Percentiles rank a stretch among this genome's conserved stretches.
Conservation (phyloP, 2,797 vertebrate genomes). For the Amblyraja radiata region DNA sequence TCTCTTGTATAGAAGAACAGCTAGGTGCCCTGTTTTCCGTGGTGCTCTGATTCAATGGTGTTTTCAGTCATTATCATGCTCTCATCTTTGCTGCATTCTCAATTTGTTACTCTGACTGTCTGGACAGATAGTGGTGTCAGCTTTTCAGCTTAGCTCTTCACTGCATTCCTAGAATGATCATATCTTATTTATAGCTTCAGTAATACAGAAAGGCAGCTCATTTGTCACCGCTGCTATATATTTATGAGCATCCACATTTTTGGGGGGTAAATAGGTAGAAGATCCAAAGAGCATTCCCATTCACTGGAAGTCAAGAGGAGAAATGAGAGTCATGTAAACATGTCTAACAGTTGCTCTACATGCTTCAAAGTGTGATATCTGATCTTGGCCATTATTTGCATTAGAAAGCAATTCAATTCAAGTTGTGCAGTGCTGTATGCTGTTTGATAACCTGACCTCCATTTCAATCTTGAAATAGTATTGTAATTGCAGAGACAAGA, state of each 20-base stretch:
- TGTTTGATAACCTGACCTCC: slow-evolving; percentile 32
- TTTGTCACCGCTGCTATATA: slow-evolving; percentile 26
- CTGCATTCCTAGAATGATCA: slow-evolving; percentile 21
- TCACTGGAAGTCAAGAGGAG: slow-evolving; percentile 23
- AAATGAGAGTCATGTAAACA: slow-evolving; percentile 14
- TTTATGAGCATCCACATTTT: slow-evolving; percentile 15
- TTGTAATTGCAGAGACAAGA: neutral
- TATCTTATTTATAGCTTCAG: slow-evolving; percentile 22
- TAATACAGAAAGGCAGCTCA: slow-evolving; percentile 5
- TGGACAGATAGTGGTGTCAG: slow-evolving; percentile 19
- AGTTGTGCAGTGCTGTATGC: neutral
- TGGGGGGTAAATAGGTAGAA: neutral
- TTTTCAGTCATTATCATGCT: slow-evolving; percentile 21
- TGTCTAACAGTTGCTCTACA: neutral
- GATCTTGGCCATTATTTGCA: slow-evolving; percentile 6
- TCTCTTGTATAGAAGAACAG: neutral
- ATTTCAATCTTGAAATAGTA: slow-evolving; percentile 23
- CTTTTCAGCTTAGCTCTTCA: slow-evolving; percentile 24
- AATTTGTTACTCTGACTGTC: slow-evolving; percentile 19
- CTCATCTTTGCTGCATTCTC: slow-evolving; percentile 24
- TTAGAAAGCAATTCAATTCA: slow-evolving; percentile 33
- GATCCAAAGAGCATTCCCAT: neutral
- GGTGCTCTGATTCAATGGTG: neutral
- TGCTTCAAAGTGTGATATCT: slow-evolving; percentile 11
- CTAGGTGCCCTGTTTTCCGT: neutral